Evolutionary conservation across 2,113 vertebrate genomes (phyloP).

Genomic region (Equus quagga): DNA sequence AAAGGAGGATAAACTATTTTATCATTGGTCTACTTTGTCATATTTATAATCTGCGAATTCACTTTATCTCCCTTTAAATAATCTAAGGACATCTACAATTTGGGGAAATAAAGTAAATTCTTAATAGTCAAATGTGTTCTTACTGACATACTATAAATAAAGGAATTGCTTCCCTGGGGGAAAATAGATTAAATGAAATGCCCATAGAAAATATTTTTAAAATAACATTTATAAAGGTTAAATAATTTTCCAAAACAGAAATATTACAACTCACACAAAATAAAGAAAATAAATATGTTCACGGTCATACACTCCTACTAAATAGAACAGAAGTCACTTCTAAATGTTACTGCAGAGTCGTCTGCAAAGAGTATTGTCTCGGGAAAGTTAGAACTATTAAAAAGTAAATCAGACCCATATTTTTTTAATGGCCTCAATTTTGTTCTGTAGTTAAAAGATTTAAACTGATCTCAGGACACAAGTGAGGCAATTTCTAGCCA

Average conservation of each 20-base stretch:
- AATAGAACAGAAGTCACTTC: neutral
- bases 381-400: slow-evolving; percentile 53
- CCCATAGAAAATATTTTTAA: neutral
- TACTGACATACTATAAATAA: neutral
- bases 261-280: neutral
- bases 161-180: neutral
- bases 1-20: neutral
- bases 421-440: slow-evolving; percentile 51
- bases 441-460: slow-evolving; percentile 63
- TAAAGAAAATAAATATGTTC: slow-evolving; percentile 10
- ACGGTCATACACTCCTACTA: neutral
- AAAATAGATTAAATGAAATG: neutral
- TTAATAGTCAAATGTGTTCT: neutral
- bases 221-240: slow-evolving; percentile 16
- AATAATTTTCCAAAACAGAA: slow-evolving; percentile 45
- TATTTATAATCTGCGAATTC: slow-evolving; percentile 29
- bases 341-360: neutral
- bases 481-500: slow-evolving; percentile 78
- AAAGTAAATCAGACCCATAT: slow-evolving; percentile 20
- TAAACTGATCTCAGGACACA: slow-evolving; percentile 60
- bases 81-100: neutral
- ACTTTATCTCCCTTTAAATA: neutral
- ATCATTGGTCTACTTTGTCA: neutral
- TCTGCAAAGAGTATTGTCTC: neutral
- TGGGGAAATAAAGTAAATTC: neutral